Evolutionary conservation across 2,113 vertebrate species (phyloP).

Genomic region (Anoura caudifer): DNA sequence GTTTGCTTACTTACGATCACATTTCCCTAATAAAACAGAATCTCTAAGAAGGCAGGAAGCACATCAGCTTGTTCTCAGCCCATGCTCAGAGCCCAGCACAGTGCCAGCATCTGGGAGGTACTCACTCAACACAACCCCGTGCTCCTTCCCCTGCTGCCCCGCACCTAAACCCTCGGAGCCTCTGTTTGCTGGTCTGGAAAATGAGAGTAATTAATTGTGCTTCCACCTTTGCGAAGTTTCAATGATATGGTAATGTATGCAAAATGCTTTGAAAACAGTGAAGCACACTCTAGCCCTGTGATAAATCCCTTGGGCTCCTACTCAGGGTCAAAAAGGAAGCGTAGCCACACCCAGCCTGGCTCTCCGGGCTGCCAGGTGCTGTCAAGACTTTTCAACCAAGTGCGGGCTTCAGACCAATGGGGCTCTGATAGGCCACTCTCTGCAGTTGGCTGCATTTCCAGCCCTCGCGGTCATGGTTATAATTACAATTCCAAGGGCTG

Average conservation of each 20-base stretch:
- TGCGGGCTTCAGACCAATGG: background rate
- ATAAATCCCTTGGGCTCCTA: slow-evolving; percentile 8
- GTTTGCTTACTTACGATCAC: background rate
- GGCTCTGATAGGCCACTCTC: background rate
- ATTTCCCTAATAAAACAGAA: background rate
- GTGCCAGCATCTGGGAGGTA: background rate
- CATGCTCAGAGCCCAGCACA: background rate
- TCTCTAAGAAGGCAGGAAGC: background rate
- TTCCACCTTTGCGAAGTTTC: background rate
- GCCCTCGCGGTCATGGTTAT: background rate
- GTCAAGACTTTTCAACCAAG: background rate
- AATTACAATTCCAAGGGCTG: slow-evolving; percentile 17
- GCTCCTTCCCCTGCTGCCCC: background rate
- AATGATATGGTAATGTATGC: background rate
- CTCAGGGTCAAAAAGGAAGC: background rate
- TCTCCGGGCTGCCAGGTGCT: background rate
- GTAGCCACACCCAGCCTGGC: background rate
- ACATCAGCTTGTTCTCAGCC: background rate
- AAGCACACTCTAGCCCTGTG: background rate
- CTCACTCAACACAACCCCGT: too few species aligned
- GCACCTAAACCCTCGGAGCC: background rate
- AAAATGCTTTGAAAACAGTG: background rate
- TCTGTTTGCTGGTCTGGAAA: background rate
- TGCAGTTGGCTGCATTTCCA: background rate
- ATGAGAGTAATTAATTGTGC: background rate